A percentile compares a stretch with the other conserved stretches of the same genome.
phyloP scores from a whole-genome alignment of 1,140 invertebrate species.

The Heliconius congener region DNA sequence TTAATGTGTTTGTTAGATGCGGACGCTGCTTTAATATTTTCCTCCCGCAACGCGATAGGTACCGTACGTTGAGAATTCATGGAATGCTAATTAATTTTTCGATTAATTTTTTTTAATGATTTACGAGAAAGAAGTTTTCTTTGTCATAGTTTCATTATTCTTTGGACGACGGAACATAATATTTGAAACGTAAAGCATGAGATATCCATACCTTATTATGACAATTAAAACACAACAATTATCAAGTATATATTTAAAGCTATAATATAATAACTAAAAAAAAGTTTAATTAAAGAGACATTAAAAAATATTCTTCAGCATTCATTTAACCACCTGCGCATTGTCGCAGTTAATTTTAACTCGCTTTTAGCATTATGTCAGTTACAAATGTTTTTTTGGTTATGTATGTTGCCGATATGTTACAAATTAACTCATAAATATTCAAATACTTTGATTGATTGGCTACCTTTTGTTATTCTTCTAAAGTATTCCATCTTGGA shows the following conservation, averaged over 20 bases:
- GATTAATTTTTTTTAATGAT: neutral
- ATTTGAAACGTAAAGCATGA: too few species aligned
- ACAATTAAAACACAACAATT: too few species aligned
- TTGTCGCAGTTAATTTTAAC: neutral
- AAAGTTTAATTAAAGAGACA: too few species aligned
- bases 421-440: conserved; percentile 7
- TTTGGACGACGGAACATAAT: neutral
- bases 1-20: too few species aligned
- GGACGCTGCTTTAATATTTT: too few species aligned
- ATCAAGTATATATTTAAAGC: too few species aligned
- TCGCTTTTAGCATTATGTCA: neutral
- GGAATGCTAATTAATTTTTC: neutral
- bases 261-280: too few species aligned
- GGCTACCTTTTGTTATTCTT: conserved; percentile 1
- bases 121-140: neutral
- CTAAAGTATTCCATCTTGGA: neutral
- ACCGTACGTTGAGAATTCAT: neutral
- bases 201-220: too few species aligned
- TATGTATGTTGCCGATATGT: neutral
- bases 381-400: neutral
- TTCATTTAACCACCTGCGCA: neutral
- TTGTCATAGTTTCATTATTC: neutral
- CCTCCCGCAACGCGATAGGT: too few species aligned
- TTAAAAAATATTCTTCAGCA: too few species aligned
- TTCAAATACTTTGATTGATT: conserved; percentile 2